Conservation (phyloP, 2,888 invertebrate species). For the Fissipunctia ypsillon region DNA sequence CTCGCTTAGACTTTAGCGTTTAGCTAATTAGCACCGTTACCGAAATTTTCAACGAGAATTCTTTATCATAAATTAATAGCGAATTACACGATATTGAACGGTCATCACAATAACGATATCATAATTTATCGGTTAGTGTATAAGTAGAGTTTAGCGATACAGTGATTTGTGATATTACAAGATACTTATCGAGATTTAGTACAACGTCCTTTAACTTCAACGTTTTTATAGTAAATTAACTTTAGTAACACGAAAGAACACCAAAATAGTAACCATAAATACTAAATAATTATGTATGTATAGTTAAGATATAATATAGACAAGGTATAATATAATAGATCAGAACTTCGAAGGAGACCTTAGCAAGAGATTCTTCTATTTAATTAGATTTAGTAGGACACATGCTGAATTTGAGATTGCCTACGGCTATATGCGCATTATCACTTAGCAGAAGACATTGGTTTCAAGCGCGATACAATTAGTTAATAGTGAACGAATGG, state of each 20-base stretch:
- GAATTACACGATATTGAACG: constrained; percentile 73
- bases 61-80: constrained; percentile 61
- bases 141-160: constrained; percentile 84
- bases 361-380: constrained; percentile 56
- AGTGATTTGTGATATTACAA: constrained; percentile 90
- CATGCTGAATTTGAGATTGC: constrained; percentile 48
- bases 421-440: constrained; percentile 24
- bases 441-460: constrained; percentile 39
- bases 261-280: constrained; percentile 84
- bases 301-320: constrained; percentile 69
- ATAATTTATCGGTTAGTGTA: constrained; percentile 80
- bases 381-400: constrained; percentile 49
- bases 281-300: constrained; percentile 70
- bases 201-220: constrained; percentile 88
- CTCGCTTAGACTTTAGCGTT: constrained; percentile 75
- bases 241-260: constrained; percentile 88
- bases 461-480: constrained; percentile 47
- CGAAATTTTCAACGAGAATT: constrained; percentile 58
- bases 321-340: constrained; percentile 51
- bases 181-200: constrained; percentile 87
- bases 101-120: constrained; percentile 78
- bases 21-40: constrained; percentile 62
- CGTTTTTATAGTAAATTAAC: constrained; percentile 83
- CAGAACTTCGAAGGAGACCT: constrained; percentile 46
- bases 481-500: constrained; percentile 51